Evolutionary conservation across 2,797 vertebrate genomes (phyloP).

Genomic region (Chelmon rostratus): DNA sequence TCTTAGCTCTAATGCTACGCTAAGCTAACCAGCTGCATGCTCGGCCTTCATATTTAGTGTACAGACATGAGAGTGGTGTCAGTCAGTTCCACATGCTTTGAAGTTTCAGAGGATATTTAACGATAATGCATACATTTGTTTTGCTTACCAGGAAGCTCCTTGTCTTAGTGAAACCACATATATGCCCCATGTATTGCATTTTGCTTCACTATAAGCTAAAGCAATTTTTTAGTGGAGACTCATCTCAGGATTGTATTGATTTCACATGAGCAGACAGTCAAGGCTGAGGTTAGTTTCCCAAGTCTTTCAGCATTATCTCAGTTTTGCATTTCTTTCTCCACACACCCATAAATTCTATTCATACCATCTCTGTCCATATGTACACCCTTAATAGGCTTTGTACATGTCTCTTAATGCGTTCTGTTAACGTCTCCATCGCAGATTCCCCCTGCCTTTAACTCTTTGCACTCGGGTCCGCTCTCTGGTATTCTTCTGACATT

Average conservation of each 20-base stretch:
- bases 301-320: slow-evolving; percentile 39
- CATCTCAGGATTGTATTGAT: slow-evolving; percentile 44
- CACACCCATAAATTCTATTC: slow-evolving; percentile 46
- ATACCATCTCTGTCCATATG: slow-evolving; percentile 20
- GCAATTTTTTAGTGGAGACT: not conserved
- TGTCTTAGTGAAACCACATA: slow-evolving; percentile 9
- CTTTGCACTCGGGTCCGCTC: slow-evolving; percentile 31
- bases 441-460: slow-evolving; percentile 51
- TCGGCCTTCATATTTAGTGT: not conserved
- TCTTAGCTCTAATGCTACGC: not conserved
- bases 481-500: slow-evolving; percentile 78
- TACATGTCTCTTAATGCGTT: slow-evolving; percentile 54
- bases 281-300: slow-evolving; percentile 17
- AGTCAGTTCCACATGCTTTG: not conserved
- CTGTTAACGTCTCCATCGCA: slow-evolving; percentile 43
- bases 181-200: not conserved
- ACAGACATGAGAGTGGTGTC: too few relatives aligned
- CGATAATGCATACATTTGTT: slow-evolving; percentile 1
- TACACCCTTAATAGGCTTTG: slow-evolving; percentile 32
- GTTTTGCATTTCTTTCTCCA: slow-evolving; percentile 34
- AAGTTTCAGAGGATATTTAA: not conserved
- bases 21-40: not conserved
- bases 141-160: slow-evolving; percentile 1
- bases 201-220: not conserved
- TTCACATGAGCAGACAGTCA: slow-evolving; percentile 32